Evolutionary conservation across 2,797 vertebrate genomes (phyloP).

Genomic region (Nothura maculosa): DNA sequence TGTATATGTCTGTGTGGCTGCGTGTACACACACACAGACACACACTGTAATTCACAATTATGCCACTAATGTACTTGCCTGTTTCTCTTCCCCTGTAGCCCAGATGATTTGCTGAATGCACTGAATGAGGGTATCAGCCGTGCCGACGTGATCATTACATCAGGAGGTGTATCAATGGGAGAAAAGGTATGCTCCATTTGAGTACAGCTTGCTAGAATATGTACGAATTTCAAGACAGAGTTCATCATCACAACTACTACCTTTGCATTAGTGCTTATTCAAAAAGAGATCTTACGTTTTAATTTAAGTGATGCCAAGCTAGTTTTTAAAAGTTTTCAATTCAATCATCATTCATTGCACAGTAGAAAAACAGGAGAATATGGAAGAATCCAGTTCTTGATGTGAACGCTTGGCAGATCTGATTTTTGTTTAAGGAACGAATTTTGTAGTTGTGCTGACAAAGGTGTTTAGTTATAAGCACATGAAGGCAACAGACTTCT

Average conservation of each 20-base stretch:
- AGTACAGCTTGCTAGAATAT: not conserved
- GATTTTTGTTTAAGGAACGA: not conserved
- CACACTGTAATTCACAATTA: not conserved
- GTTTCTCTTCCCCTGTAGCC: slow-evolving; percentile 85
- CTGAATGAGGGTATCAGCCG: slow-evolving; percentile 98
- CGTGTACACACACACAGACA: not conserved
- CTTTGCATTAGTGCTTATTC: not conserved
- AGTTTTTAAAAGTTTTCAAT: not conserved
- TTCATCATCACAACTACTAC: not conserved
- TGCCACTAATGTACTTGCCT: slow-evolving; percentile 62
- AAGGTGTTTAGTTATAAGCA: not conserved
- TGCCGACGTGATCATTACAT: slow-evolving; percentile 99
- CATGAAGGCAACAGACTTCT: not conserved
- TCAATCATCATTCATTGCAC: not conserved
- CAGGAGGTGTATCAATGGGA: slow-evolving; percentile 98
- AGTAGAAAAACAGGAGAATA: not conserved
- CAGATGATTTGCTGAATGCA: slow-evolving; percentile 97
- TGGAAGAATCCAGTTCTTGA: not conserved
- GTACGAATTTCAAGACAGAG: not conserved
- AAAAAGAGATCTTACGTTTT: not conserved
- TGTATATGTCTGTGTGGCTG: not conserved
- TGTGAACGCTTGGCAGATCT: not conserved
- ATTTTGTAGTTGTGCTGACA: not conserved
- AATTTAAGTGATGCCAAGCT: not conserved
- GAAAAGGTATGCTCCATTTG: slow-evolving; percentile 90